Percentiles rank a stretch among this genome's conserved stretches.
Conservation (phyloP, 1,140 invertebrate genomes). For the Lordiphosa clarofinis region DNA sequence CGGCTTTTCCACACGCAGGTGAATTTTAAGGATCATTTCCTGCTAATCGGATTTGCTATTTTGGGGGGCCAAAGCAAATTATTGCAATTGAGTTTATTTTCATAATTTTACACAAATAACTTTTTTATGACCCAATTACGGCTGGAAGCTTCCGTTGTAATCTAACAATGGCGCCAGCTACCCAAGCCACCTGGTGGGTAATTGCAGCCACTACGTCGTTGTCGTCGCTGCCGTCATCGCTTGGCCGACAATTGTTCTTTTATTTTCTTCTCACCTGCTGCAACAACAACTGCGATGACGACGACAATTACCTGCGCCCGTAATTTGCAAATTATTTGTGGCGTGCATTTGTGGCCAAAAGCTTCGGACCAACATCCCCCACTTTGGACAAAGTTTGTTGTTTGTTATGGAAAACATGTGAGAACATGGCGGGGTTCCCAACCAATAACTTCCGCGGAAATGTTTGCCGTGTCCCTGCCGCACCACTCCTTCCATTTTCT, state of each 20-base stretch:
- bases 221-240: constrained; percentile 1
- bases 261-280: constrained; percentile 45
- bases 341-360: constrained; percentile 32
- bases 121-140: constrained; percentile 73
- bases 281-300: constrained; percentile 13
- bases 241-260: constrained; percentile 24
- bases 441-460: constrained; percentile 25
- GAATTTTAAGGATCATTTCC: constrained; percentile 40
- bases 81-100: constrained; percentile 74
- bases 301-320: constrained; percentile 56
- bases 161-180: constrained; percentile 15
- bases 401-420: constrained; percentile 55
- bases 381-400: constrained; percentile 23
- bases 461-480: constrained; percentile 13
- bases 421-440: constrained; percentile 13
- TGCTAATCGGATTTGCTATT: constrained; percentile 46
- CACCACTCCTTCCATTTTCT: not conserved
- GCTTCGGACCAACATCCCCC: constrained; percentile 2
- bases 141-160: constrained; percentile 28
- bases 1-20: constrained; percentile 7
- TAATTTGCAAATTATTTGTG: constrained; percentile 66
- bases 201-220: constrained; percentile 27
- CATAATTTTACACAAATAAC: constrained; percentile 74
- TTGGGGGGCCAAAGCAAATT: constrained; percentile 41
- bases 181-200: constrained; percentile 10